Percentiles rank a stretch among this genome's conserved stretches.
Conservation (phyloP, 2,888 invertebrate species). For the Tiliacea aurago region DNA sequence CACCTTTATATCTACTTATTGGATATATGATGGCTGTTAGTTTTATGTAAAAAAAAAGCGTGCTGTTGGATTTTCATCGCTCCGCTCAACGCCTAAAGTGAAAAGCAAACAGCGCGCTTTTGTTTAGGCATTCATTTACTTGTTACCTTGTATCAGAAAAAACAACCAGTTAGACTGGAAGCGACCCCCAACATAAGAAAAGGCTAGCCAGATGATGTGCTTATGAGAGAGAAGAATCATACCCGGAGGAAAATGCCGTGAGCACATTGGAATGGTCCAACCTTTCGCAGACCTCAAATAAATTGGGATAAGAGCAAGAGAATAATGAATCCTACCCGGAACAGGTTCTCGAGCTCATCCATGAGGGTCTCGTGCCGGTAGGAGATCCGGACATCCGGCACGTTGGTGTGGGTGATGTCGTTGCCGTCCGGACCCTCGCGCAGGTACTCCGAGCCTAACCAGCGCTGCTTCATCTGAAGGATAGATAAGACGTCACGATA, state of each 20-base stretch:
- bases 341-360: constrained; percentile 97
- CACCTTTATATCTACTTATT: too few species aligned
- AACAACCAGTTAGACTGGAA: too few species aligned
- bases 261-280: neutral
- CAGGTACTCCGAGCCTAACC: constrained; percentile 99
- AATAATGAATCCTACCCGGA: constrained; percentile 89
- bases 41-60: neutral
- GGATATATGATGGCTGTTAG: neutral
- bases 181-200: too few species aligned
- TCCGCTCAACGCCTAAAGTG: neutral
- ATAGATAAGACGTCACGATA: neutral
- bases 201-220: neutral
- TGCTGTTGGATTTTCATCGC: neutral
- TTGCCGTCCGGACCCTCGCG: constrained; percentile 99
- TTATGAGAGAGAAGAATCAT: neutral
- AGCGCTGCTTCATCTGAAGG: constrained; percentile 97
- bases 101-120: neutral
- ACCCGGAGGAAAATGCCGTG: neutral
- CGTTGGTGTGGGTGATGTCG: constrained; percentile 98
- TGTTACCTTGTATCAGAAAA: neutral
- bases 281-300: fast-evolving
- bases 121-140: neutral
- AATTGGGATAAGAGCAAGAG: neutral
- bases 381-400: constrained; percentile 98
- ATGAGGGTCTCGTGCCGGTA: constrained; percentile 98